phyloP scores from a whole-genome alignment of 2,113 vertebrate genomes.

The Canis aureus region DNA sequence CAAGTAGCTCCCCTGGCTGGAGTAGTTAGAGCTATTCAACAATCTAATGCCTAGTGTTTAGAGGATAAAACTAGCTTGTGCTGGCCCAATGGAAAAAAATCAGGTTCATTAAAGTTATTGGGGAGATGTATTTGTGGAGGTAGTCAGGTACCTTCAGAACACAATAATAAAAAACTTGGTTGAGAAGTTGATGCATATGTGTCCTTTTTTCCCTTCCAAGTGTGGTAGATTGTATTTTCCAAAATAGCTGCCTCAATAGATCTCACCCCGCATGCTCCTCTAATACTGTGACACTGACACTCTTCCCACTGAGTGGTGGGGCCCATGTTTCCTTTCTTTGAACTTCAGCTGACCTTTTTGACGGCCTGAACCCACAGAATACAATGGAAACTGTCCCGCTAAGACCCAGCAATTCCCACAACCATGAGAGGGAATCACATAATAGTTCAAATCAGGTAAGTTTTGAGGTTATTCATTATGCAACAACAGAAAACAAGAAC shows the following conservation, averaged over 20 bases:
- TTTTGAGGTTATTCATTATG: not conserved
- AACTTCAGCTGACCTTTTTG: not conserved
- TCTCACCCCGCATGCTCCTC: not conserved
- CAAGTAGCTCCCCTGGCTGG: not conserved
- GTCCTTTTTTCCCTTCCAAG: not conserved
- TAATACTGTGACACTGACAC: not conserved
- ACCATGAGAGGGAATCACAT: not conserved
- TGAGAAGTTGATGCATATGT: not conserved
- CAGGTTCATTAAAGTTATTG: constrained; percentile 11
- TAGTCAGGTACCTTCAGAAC: not conserved
- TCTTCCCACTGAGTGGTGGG: not conserved
- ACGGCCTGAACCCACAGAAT: not conserved
- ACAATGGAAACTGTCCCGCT: not conserved
- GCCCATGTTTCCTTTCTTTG: not conserved
- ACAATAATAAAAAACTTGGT: not conserved
- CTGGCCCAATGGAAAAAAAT: not conserved
- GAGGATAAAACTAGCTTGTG: constrained; percentile 47
- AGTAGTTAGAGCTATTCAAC: not conserved
- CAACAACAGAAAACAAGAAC: not conserved
- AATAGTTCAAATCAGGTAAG: not conserved
- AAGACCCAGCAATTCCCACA: not conserved
- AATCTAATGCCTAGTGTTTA: not conserved
- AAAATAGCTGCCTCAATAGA: constrained; percentile 18
- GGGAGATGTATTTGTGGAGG: not conserved
- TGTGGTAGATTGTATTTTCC: not conserved